Evolutionary conservation across 2,113 vertebrate species (phyloP), one percentile per base, ranked within the genome.

Genomic region (Mormoops blainvillei): DNA sequence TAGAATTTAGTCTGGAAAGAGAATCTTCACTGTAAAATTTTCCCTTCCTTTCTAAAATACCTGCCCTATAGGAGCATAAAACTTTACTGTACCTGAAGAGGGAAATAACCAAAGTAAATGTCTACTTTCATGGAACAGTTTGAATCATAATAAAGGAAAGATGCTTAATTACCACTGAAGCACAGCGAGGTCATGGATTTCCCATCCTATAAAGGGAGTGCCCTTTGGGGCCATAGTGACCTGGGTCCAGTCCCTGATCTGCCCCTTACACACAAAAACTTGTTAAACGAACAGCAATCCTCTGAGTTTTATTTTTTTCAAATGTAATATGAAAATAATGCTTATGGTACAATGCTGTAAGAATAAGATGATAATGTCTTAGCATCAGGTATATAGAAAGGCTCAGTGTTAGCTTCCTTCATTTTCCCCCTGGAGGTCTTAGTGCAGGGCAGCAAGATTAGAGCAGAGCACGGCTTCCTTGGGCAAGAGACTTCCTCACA

Each of bases 91-190:
- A 38, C 33, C 18, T 58, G 4, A 14, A 77, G 10, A 77, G 22
- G 31, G 14, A 41, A 28, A 90, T 65, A 33, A 22, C 24, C 52
- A 73, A 20, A 65, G 43, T n/a, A 36, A 90, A 33, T 58, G 36
- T 78, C 3, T 68, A 13, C 24, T n/a, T 91, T 85, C 48, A 48
- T 48, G 56, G 11, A 78, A 77, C 19, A 74, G 11, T 36, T 94
- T 26, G 77, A 48, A 63, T 92, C 41, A 65, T 20, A 77, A 76
- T 67, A n/a, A 86, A 86, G 43, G 54, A 78, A 81, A n/a, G n/a
- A n/a, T n/a, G 63, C 4, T n/a, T n/a, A n/a, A 16, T 6, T 11
- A 36, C 48, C 18, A 18, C 6, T 63, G 63, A 92, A 92, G 54
- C 16, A 56, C 9, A 83, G 85, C 1, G 13, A 43, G 38, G n/a